A percentile compares a stretch with the other conserved stretches of the same genome.
Conservation (phyloP, 2,888 invertebrate genomes). For the Ectropis crepuscularia region DNA sequence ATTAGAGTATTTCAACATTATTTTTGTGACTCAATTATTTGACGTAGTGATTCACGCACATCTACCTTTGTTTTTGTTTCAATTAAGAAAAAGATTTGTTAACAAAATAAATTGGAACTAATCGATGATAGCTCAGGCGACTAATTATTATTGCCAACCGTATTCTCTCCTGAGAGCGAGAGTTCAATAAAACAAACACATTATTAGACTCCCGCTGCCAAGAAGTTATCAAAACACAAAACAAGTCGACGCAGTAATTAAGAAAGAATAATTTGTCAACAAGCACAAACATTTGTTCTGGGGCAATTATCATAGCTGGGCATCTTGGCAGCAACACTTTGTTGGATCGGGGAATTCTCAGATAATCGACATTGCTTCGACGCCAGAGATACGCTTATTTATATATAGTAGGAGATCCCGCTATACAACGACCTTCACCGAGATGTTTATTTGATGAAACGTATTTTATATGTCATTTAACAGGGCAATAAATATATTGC, state of each 20-base stretch:
- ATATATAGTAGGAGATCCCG: too few species aligned
- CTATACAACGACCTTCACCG: too few species aligned
- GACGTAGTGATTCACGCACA: too few species aligned
- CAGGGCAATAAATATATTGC: too few species aligned
- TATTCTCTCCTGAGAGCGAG: slow-evolving; percentile 7
- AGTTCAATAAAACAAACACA: slow-evolving; percentile 8
- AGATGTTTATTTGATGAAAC: too few species aligned
- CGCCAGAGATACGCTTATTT: not conserved
- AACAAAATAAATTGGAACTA: slow-evolving; percentile 2
- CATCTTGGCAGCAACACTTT: not conserved
- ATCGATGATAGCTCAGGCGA: slow-evolving; percentile 12
- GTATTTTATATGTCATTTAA: too few species aligned
- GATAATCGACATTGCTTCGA: not conserved
- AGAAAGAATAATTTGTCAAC: slow-evolving; percentile 28
- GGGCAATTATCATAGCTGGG: not conserved
- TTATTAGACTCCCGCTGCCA: slow-evolving; percentile 12
- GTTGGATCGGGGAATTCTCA: not conserved
- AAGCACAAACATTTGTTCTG: slow-evolving; percentile 24
- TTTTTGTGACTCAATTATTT: too few species aligned
- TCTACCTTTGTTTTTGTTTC: too few species aligned
- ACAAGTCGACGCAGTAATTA: slow-evolving; percentile 8
- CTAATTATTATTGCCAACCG: slow-evolving; percentile 8
- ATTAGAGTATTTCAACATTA: too few species aligned
- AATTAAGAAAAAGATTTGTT: slow-evolving; percentile 4
- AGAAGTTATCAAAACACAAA: slow-evolving; percentile 26